Evolutionary conservation across 2,888 invertebrate genomes (phyloP), one percentile per base, ranked within the genome.

Genomic region (Papilio gigon): DNA sequence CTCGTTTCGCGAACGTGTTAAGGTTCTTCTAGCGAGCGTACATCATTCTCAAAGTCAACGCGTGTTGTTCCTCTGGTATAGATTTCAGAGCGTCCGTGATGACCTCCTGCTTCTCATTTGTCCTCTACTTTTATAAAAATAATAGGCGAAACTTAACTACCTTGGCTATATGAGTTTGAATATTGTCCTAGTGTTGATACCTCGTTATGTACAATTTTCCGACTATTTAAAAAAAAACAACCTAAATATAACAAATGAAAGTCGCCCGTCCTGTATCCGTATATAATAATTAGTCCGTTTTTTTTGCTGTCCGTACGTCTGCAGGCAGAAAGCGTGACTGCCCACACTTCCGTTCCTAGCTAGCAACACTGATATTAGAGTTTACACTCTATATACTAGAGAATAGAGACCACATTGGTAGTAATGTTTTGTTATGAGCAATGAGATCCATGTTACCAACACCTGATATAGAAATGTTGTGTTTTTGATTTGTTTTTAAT

Each of bases 251-350:
- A 75, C 75, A 76, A 80, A 81, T 75, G 82, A 82, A 82, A 82
- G 82, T 79, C 79, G 81, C 74, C 70, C 82, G 72, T 80, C 78
- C 78, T 78, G 79, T 68, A 74, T 80, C 78, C 79, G 82, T 78
- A 80, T 78, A 78, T 78, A 79, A 78, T 81, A 80, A 82, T 82
- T 82, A 78, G 75, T 74, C 73, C 71, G 77, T 79, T 80, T 77
- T 78, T 81, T 79, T 75, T 61, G 40, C 79, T 79, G 78, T 77
- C 77, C 73, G 81, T 83, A 80, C 79, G 79, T 77, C 77, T 78
- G 80, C 70, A 76, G 66, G 84, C 86, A 87, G 87, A 87, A 87
- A 87, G 87, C 87, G 87, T 87, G 80, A 85, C 67, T 71, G 75
- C 76, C 73, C 77, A 75, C 74, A 79, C 78, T 80, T 80, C 80